These are phyloP conservation scores for Mola mola DNA, from an alignment of 2,113 vertebrate genomes.

Conservation along the genomic window DNA sequence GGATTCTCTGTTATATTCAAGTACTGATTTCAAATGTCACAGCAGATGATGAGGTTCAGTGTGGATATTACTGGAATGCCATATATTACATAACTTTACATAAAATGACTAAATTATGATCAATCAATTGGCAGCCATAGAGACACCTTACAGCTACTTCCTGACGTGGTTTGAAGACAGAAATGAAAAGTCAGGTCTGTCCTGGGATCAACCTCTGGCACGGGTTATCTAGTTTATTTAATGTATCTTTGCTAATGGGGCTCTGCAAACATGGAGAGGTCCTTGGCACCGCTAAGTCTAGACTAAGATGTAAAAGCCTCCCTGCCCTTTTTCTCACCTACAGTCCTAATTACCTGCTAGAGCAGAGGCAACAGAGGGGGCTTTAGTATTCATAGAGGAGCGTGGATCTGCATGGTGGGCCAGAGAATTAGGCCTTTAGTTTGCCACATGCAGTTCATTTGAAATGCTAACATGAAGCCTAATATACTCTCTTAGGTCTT, in stretches of 20 bases:
- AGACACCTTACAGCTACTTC: not conserved
- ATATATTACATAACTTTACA: too few species aligned
- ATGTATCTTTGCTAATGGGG: slow-evolving; percentile 60
- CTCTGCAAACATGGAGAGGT: slow-evolving; percentile 59
- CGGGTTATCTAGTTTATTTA: slow-evolving; percentile 58
- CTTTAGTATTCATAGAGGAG: slow-evolving; percentile 77
- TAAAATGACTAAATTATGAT: too few species aligned
- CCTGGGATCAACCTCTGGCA: slow-evolving; percentile 10
- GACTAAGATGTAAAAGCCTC: slow-evolving; percentile 51
- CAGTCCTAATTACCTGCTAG: slow-evolving; percentile 53
- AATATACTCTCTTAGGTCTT: slow-evolving; percentile 70
- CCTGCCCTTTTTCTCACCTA: slow-evolving; percentile 44
- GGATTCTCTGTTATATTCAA: too few species aligned
- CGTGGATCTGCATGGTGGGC: slow-evolving; percentile 65
- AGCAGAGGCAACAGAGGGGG: slow-evolving; percentile 47
- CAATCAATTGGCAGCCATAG: not conserved
- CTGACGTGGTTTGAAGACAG: not conserved
- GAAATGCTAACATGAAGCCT: slow-evolving; percentile 69
- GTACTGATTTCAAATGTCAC: too few species aligned
- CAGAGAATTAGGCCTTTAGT: slow-evolving; percentile 69
- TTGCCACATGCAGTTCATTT: slow-evolving; percentile 72
- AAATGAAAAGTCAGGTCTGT: not conserved
- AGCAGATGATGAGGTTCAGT: too few species aligned
- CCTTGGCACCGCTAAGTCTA: slow-evolving; percentile 77
- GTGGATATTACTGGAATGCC: not conserved